Evolutionary conservation across 1,140 invertebrate genomes (phyloP), one percentile per base, ranked within the genome.

Genomic region (Mamestra configurata): DNA sequence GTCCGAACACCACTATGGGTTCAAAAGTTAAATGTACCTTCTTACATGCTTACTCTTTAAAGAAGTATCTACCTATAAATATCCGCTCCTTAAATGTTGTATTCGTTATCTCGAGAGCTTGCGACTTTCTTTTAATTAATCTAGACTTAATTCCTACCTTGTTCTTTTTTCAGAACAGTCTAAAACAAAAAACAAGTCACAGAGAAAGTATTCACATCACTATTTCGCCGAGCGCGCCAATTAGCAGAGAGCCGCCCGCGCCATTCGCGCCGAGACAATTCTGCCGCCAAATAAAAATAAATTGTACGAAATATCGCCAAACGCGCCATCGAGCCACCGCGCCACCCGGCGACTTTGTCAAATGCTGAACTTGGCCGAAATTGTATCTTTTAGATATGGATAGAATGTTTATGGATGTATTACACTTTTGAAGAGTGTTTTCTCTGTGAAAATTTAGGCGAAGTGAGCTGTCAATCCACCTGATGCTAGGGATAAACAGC

Each of bases 261-360:
- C 64, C 76, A 73, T 80, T 66, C 78, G 71, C 61, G 79, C 71
- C 75, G 77, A 84, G 80, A 80, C 80, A 79, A 78, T 77, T 81
- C 71, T 51, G 53, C 40, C 82, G 79, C 82, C 79, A 83, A 84
- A 85, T 85, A 85, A 86, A 87, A 87, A 86, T 86, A 87, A 87
- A 87, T 82, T 86, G 84, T 83, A 72, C 78, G 70, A 82, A 86
- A 87, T 87, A 86, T 87, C 66, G 79, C 40, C 80, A 15, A 68
- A 40, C 64, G 20, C 72, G 31, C 61, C 40, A 49, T 24, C 27
- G 35, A 13, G 43, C 35, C 57, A 35, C 64, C 24, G 55, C 70
- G 31, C 61, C 57, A 49, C 73, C 55, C 55, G 73, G 57, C 57
- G 20, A 24, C 49, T 75, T 75, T 75, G 43, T 75, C 59, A 57